phyloP scores from a whole-genome alignment of 1,140 invertebrate genomes.

The Vollenhovia emeryi region DNA sequence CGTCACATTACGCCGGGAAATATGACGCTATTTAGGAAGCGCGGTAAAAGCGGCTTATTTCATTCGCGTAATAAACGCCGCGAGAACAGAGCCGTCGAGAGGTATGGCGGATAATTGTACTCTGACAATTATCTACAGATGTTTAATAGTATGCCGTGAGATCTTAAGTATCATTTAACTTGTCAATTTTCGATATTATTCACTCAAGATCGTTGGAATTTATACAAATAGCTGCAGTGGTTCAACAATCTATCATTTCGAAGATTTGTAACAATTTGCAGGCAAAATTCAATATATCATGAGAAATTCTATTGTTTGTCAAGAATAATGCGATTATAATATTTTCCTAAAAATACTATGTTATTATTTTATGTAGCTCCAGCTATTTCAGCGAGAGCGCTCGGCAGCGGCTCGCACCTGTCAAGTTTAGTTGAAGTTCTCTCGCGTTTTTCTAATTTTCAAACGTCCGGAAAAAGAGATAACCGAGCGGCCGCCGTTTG shows the following conservation, averaged over 20 bases:
- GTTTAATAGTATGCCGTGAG: slow-evolving; percentile 15
- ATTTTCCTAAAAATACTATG: background rate
- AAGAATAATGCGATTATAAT: background rate
- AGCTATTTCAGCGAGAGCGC: background rate
- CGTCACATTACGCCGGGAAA: slow-evolving; percentile 32
- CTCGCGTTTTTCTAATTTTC: background rate
- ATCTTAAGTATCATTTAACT: slow-evolving; percentile 14
- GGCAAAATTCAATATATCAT: background rate
- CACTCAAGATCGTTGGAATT: background rate
- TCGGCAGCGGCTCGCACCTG: background rate
- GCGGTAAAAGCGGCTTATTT: slow-evolving; percentile 42
- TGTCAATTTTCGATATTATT: background rate
- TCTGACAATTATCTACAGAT: slow-evolving; percentile 15
- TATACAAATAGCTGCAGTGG: background rate
- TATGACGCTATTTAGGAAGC: slow-evolving; percentile 49
- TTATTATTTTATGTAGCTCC: background rate
- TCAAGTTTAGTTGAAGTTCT: background rate
- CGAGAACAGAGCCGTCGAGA: background rate
- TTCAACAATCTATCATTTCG: background rate
- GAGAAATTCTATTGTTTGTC: background rate
- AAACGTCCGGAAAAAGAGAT: background rate
- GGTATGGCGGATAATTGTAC: slow-evolving; percentile 34
- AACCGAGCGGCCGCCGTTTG: background rate
- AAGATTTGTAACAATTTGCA: background rate
- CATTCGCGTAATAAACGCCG: slow-evolving; percentile 38